Base-by-base conservation (phyloP, 2,888 invertebrate species). In the Tortricodes alternella region DNA sequence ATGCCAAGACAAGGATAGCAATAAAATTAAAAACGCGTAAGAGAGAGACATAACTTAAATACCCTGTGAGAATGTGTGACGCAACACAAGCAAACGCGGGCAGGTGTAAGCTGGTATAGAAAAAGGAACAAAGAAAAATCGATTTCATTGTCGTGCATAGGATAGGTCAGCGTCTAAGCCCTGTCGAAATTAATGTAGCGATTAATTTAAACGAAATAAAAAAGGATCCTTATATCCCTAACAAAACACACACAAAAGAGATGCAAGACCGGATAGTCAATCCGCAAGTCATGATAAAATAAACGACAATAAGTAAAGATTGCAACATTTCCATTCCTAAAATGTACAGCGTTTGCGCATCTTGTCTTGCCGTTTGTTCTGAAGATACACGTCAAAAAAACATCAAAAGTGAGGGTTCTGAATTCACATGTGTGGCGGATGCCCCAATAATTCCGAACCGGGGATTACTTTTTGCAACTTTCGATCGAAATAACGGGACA, bases 41-140 rank as follows among this genome's bases (percentile, higher is more conserved):
- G 76, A 63, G 66, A 59, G 78, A 85, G 70, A 76, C 74, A 74
- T 84, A 85, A 84, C 74, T 77, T 66, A 77, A 83, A 80, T 84
- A 84, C 85, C 83, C 82, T 74, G 73, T 79, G 81, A 71, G 75
- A 79, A 82, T 77, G 80, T 78, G 78, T 84, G 81, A 82, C 78
- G 83, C 83, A 88, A 85, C 77, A 71, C 76, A 76, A 62, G 70
- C 73, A 71, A 77, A 74, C 75, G 79, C 66, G 72, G 68, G 88
- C 89, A 89, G 89, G 89, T 89, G 89, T 83, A 83, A 66, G 76
- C 69, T 75, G 67, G 73, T 74, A 81, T 74, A 76, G 73, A 71
- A 78, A 50, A 80, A 75, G 67, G 73, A 77, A 86, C 79, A 83
- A 86, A 83, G 80, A 80, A 80, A 53, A 78, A 74, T 70, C 65